phyloP scores from a whole-genome alignment of 1,140 invertebrate genomes.

The Ditylenchus dipsaci region DNA sequence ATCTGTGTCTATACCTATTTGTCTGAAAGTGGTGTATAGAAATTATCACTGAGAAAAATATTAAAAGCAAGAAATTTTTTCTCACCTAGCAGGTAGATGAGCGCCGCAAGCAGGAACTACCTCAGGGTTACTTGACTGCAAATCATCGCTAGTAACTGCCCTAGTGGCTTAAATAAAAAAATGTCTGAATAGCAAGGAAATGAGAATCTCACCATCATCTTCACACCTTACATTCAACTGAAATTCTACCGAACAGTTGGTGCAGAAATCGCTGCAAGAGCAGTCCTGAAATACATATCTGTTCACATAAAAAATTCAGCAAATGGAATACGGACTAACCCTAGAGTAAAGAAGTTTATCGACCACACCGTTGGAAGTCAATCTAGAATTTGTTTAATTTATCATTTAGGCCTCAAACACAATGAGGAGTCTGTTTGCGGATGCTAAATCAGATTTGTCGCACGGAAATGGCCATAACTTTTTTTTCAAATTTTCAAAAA shows the following conservation, averaged over 20 bases:
- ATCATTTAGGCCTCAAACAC: no score
- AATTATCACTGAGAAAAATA: conserved; percentile 32
- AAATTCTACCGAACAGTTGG: conserved; percentile 94
- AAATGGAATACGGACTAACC: conserved; percentile 59
- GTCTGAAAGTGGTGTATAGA: conserved; percentile 44
- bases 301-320: no score
- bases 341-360: conserved; percentile 75
- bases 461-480: no score
- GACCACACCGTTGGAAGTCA: conserved; percentile 73
- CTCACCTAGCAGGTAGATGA: conserved; percentile 59
- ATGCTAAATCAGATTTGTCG: no score
- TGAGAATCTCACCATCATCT: conserved; percentile 66
- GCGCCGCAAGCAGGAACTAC: conserved; percentile 42
- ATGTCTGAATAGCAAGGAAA: no score
- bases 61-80: conserved; percentile 62
- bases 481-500: no score
- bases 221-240: conserved; percentile 89
- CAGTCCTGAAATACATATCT: conserved; percentile 75
- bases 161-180: conserved; percentile 66
- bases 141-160: conserved; percentile 91
- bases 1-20: conserved; percentile 28
- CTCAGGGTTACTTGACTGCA: conserved; percentile 77
- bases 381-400: background rate
- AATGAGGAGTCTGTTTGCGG: no score
- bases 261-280: conserved; percentile 90